A percentile compares a stretch with the other conserved stretches of the same genome.
Evolutionary conservation across 2,797 vertebrate genomes (phyloP).

Genomic region (Aphelocoma californica): DNA sequence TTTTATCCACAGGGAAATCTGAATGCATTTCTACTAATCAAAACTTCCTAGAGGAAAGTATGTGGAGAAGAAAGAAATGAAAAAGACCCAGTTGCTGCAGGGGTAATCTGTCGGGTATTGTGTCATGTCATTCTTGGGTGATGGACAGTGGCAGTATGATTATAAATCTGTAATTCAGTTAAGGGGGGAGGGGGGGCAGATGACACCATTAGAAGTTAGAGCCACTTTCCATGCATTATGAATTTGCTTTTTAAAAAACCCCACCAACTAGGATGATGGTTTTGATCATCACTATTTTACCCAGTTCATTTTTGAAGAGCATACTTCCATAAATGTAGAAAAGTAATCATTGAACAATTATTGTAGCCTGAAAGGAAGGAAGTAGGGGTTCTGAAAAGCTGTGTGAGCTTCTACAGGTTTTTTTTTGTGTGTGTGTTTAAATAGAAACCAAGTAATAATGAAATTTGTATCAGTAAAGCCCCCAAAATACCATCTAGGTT

Average conservation of each 20-base stretch:
- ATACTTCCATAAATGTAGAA: not conserved
- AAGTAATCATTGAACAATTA: not conserved
- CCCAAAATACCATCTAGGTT: not conserved
- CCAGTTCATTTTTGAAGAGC: not conserved
- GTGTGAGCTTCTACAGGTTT: not conserved
- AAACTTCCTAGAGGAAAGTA: not conserved
- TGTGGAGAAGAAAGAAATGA: conserved; percentile 4
- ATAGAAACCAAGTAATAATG: not conserved
- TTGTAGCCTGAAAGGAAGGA: not conserved
- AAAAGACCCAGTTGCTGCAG: not conserved
- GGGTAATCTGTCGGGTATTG: not conserved
- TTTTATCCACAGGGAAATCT: not conserved
- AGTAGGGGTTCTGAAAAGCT: not conserved
- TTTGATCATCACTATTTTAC: not conserved
- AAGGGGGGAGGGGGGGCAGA: not conserved
- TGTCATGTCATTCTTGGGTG: not conserved
- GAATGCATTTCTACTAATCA: conserved; percentile 24
- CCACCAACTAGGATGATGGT: not conserved
- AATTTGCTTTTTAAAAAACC: not conserved
- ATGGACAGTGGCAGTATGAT: not conserved
- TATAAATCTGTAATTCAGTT: conserved; percentile 7
- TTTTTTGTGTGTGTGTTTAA: not conserved
- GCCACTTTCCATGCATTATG: not conserved
- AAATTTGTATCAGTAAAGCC: not conserved
- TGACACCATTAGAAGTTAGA: not conserved